Evolutionary conservation across 35 echinoderm and acorn worm species (phyloP), one percentile per base, ranked within the genome.

Genomic region (Lytechinus pictus): DNA sequence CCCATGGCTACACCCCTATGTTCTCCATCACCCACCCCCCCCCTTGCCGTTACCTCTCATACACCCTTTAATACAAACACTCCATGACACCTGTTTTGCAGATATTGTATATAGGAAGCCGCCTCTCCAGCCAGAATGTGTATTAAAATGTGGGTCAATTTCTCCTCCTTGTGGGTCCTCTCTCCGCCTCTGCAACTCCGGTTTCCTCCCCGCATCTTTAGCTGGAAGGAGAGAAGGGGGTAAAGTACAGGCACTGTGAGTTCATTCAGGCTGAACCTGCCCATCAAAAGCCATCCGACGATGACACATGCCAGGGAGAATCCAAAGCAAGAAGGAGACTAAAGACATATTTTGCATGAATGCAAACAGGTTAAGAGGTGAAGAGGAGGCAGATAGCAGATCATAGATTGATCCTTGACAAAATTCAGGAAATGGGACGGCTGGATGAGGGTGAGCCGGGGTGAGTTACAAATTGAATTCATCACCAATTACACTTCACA

Each of bases 81-180:
- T 93, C 52, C 27, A 93, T 93, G 92, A 93, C 92, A 93, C 92
- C 92, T 93, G 92, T 93, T 93, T 28, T 33, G 92, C 52, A 93
- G 92, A 93, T 93, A 93, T 93, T 93, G 92, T 93, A 93, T 93
- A 93, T 93, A 57, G 92, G 54, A 57, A 55, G 53, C 92, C 52
- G 9, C 28, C 92, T 93, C 92, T 93, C 92, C 53, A 54, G 27
- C 53, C 10, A 93, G 9, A 54, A 93, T 93, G 54, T 93, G 92
- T 93, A 93, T 93, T 93, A 93, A 93, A 93, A 93, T 93, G 92
- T 93, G 54, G 92, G 92, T 93, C 92, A 93, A 93, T 93, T 90
- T 90, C 88, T 90, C 27, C 88, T 90, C 88, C 88, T 90, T 54
- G 16, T 90, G 88, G 28, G n/a, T 90, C 88, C 52, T 21, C 88